Percentiles rank a stretch among this genome's conserved stretches.
Conservation (phyloP, 1,140 invertebrate genomes). For the Augochlora pura region DNA sequence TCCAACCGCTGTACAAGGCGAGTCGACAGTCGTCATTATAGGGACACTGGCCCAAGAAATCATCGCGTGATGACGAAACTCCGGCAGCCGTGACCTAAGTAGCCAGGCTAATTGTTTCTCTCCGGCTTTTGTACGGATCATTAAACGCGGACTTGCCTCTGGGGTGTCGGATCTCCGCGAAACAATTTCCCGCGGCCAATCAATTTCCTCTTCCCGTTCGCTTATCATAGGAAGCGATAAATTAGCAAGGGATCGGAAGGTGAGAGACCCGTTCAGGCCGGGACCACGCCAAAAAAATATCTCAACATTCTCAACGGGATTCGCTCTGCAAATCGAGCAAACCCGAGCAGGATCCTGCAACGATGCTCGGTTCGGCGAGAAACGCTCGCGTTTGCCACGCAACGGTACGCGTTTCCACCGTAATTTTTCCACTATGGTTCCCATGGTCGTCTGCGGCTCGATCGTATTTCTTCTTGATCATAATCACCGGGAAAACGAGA, state of each 20-base stretch:
- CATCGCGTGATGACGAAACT: slow-evolving; percentile 29
- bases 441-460: neutral
- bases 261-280: neutral
- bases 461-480: neutral
- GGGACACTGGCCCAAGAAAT: slow-evolving; percentile 25
- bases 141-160: neutral
- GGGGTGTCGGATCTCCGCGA: neutral
- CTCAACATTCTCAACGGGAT: neutral
- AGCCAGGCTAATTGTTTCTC: slow-evolving; percentile 24
- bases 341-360: slow-evolving; percentile 1
- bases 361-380: neutral
- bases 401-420: slow-evolving; percentile 10
- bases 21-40: neutral
- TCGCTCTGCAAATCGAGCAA: neutral
- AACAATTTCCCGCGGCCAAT: neutral
- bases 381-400: slow-evolving; percentile 32
- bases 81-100: neutral
- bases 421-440: slow-evolving; percentile 1
- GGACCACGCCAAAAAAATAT: neutral
- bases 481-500: slow-evolving; percentile 6
- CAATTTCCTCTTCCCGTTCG: neutral
- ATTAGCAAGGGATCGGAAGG: neutral
- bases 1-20: too few species aligned
- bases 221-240: neutral
- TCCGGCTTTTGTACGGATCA: neutral